phyloP scores from a whole-genome alignment of 2,888 invertebrate species.

The Priocnemis perturbator region DNA sequence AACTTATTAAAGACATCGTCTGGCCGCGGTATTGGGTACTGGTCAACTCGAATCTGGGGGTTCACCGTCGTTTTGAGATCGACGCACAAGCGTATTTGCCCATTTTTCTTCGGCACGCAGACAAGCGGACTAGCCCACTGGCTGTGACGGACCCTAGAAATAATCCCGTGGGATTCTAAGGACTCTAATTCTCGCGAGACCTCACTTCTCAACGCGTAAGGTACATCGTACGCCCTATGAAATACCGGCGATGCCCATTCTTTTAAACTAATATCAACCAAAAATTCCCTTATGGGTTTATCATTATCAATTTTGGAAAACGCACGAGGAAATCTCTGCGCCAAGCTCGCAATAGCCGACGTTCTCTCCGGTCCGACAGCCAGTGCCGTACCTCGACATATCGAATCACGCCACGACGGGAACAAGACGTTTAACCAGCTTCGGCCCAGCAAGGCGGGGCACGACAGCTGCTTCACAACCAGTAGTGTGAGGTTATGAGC shows the following conservation, averaged over 20 bases:
- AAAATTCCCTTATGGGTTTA: too few species aligned
- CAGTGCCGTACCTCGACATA: slow-evolving; percentile 14
- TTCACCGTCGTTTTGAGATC: background rate
- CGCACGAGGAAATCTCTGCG: background rate
- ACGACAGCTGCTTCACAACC: too few species aligned
- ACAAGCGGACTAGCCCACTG: background rate
- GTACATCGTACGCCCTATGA: too few species aligned
- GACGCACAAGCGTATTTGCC: background rate
- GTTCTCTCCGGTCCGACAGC: slow-evolving; percentile 8
- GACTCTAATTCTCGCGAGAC: background rate
- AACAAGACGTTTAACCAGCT: slow-evolving; percentile 30
- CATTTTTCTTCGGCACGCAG: background rate
- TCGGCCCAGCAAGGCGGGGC: too few species aligned
- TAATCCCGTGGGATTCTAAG: background rate
- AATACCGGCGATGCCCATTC: background rate
- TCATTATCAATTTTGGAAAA: background rate
- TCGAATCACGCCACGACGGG: slow-evolving; percentile 29
- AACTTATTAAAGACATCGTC: too few species aligned
- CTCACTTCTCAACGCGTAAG: background rate
- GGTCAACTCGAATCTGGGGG: background rate
- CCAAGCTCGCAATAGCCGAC: background rate
- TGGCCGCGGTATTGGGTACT: too few species aligned
- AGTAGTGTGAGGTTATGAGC: too few species aligned
- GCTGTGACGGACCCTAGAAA: background rate
- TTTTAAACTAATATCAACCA: background rate